These are phyloP conservation scores for Phacellophora camtschatica DNA, from an alignment of 30 jellyfish, hydroid and myxozoan genomes.

Conservation along the genomic window DNA sequence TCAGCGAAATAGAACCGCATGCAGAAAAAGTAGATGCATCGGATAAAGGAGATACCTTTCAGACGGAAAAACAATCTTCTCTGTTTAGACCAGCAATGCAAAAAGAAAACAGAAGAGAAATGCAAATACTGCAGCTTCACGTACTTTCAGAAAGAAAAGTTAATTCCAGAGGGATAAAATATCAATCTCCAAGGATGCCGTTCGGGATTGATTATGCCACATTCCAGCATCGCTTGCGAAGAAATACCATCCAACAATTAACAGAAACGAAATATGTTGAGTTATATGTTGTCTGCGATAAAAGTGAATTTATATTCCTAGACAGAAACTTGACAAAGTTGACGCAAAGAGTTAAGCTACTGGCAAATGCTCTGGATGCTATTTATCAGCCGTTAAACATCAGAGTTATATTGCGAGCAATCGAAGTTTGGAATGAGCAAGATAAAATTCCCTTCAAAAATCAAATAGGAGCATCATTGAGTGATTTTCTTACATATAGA, in stretches of 20 bases:
- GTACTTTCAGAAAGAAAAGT: too few species aligned
- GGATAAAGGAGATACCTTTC: too few species aligned
- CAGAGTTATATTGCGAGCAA: constrained; percentile 51
- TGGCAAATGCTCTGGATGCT: constrained; percentile 55
- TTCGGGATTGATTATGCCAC: not conserved
- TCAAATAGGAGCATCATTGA: constrained; percentile 8
- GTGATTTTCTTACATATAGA: constrained; percentile 29
- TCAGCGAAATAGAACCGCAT: too few species aligned
- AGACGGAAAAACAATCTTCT: too few species aligned
- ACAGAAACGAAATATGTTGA: constrained; percentile 57
- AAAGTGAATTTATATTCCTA: constrained; percentile 19
- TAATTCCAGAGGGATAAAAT: too few species aligned
- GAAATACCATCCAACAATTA: not conserved
- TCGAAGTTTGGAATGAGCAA: constrained; percentile 62
- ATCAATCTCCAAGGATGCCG: too few species aligned
- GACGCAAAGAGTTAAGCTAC: constrained; percentile 33
- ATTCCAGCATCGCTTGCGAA: not conserved
- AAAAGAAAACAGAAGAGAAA: too few species aligned
- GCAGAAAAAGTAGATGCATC: too few species aligned
- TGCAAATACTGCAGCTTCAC: too few species aligned
- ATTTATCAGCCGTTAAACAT: constrained; percentile 23
- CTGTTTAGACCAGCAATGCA: too few species aligned
- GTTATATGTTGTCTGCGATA: constrained; percentile 64
- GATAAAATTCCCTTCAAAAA: constrained; percentile 19
- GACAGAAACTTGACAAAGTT: constrained; percentile 22